These are phyloP conservation scores for Agelas oroides DNA, from an alignment of 37 sponge, comb jelly and placozoan species.

Conservation along the genomic window DNA sequence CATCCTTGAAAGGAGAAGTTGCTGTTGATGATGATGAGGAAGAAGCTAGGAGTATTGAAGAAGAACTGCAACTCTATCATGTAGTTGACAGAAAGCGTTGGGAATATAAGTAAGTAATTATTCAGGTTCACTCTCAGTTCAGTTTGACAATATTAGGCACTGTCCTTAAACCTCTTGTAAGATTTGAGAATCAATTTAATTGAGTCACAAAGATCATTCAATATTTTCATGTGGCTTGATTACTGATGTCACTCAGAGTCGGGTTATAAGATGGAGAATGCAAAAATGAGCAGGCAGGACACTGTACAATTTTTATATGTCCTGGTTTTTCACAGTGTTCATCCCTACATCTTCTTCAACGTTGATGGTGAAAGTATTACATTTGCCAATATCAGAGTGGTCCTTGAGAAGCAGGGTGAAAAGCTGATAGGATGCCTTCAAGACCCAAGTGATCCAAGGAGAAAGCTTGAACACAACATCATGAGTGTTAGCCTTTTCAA, in stretches of 20 bases:
- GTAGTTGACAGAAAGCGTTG: slow-evolving; percentile 43
- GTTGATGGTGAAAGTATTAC: slow-evolving; percentile 70
- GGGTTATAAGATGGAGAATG: too few relatives aligned
- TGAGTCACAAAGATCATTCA: too few relatives aligned
- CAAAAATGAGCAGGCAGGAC: too few relatives aligned
- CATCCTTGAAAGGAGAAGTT: slow-evolving; percentile 61
- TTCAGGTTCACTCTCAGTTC: background rate
- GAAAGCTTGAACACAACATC: background rate
- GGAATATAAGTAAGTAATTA: slow-evolving; percentile 46
- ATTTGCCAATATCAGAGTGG: slow-evolving; percentile 55
- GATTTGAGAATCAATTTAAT: too few relatives aligned
- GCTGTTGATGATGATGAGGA: slow-evolving; percentile 4
- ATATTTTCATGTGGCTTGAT: too few relatives aligned
- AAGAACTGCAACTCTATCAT: slow-evolving; percentile 27
- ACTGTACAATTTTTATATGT: too few relatives aligned
- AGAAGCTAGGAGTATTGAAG: background rate
- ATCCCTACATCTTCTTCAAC: slow-evolving; percentile 95
- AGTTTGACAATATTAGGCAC: too few relatives aligned
- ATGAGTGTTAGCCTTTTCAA: slow-evolving; percentile 11
- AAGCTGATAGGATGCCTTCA: slow-evolving; percentile 43
- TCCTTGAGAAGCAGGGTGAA: slow-evolving; percentile 37
- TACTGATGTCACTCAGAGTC: too few relatives aligned
- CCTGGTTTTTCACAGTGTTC: slow-evolving; percentile 49
- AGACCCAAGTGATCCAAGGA: slow-evolving; percentile 4
- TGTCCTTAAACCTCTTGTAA: too few relatives aligned